phyloP scores from a whole-genome alignment of 1,140 invertebrate genomes.

The Ceratoteleas bidentatus region DNA sequence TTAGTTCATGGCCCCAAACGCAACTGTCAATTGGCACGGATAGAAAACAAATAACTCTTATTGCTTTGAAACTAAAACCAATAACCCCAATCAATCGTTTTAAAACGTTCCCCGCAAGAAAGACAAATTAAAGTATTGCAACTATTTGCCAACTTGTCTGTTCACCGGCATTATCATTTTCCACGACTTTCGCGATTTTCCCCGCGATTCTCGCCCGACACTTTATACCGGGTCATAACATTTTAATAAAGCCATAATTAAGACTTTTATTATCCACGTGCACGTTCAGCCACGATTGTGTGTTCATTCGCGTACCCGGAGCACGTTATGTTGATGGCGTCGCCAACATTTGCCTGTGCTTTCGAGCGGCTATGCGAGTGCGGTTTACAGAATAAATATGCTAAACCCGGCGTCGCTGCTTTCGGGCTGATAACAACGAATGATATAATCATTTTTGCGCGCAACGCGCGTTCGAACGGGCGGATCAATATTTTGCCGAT shows the following conservation, averaged over 20 bases:
- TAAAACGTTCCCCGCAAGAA: too few species aligned
- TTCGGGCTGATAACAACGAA: conserved; percentile 43
- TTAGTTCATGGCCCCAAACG: too few species aligned
- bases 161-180: neutral
- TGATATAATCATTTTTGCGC: conserved; percentile 35
- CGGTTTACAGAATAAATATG: conserved; percentile 56
- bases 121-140: too few species aligned
- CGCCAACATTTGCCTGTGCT: conserved; percentile 50
- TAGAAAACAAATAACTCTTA: too few species aligned
- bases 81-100: too few species aligned
- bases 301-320: conserved; percentile 5
- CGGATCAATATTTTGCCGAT: conserved; percentile 41
- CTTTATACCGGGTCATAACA: conserved; percentile 31
- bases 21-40: too few species aligned
- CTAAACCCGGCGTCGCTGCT: conserved; percentile 18
- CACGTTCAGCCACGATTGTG: conserved; percentile 23
- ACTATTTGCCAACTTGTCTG: too few species aligned
- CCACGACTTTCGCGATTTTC: neutral
- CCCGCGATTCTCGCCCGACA: conserved; percentile 10
- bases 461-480: conserved; percentile 25
- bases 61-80: too few species aligned
- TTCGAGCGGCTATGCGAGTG: conserved; percentile 45
- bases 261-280: conserved; percentile 42
- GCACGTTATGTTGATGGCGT: conserved; percentile 43
- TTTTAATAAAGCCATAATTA: conserved; percentile 53